Evolutionary conservation across 1,140 invertebrate species (phyloP).

Genomic region (Caenorhabditis tropicalis): DNA sequence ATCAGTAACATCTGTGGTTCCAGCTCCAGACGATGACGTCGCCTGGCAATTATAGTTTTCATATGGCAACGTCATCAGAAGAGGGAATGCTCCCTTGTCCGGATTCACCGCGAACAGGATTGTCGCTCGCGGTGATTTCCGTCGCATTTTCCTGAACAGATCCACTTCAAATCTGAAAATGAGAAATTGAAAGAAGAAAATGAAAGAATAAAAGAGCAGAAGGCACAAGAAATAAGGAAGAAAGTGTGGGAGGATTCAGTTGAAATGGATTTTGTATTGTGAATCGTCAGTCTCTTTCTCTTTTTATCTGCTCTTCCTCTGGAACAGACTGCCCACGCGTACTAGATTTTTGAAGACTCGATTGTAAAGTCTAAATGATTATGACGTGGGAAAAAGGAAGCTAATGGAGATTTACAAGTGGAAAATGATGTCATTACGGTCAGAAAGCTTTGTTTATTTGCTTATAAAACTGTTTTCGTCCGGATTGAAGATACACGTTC

Average conservation of each 20-base stretch:
- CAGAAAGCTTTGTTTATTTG: background rate
- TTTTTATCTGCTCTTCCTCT: background rate
- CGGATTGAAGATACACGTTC: background rate
- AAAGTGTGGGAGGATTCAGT: background rate
- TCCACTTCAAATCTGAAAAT: constrained; percentile 9
- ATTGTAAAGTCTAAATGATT: background rate
- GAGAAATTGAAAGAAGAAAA: background rate
- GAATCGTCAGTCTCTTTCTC: background rate
- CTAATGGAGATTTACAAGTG: background rate
- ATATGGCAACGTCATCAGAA: constrained; percentile 20
- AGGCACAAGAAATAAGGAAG: background rate
- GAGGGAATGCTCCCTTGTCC: constrained; percentile 25
- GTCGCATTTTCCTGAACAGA: background rate
- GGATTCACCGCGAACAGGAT: constrained; percentile 33
- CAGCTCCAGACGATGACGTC: background rate
- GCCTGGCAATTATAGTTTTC: constrained; percentile 25
- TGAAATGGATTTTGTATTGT: background rate
- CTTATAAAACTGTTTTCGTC: background rate
- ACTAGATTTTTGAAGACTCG: too few relatives aligned
- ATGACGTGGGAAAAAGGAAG: background rate
- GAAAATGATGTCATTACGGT: background rate
- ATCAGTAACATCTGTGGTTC: background rate
- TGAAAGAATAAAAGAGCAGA: background rate
- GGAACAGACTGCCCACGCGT: background rate
- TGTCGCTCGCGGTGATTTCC: constrained; percentile 25